These are phyloP conservation scores for Polydrusus pterygomalis DNA, from an alignment of 2,888 invertebrate genomes.

Conservation along the genomic window DNA sequence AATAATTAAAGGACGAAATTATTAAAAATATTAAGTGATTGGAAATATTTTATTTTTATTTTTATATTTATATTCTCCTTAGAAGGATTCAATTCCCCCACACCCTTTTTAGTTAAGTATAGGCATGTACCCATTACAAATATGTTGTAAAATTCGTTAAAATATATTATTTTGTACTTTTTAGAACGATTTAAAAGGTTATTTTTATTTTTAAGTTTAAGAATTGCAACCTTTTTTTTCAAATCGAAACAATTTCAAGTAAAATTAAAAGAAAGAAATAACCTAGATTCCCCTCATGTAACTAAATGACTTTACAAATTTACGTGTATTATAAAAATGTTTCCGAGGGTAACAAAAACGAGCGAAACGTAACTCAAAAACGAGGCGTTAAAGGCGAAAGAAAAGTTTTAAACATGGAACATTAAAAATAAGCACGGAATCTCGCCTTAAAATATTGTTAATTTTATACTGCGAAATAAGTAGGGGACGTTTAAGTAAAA, in stretches of 20 bases:
- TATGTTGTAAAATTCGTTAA: too few species aligned
- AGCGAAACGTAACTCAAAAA: conserved; percentile 16
- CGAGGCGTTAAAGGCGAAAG: conserved; percentile 18
- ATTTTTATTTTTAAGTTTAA: too few species aligned
- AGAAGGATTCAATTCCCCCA: too few species aligned
- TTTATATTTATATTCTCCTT: too few species aligned
- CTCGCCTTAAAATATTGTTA: conserved; percentile 24
- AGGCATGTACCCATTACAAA: too few species aligned
- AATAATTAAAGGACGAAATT: too few species aligned
- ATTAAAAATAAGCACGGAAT: conserved; percentile 27
- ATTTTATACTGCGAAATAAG: conserved; percentile 10
- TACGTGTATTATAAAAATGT: conserved; percentile 24
- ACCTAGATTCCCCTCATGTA: conserved; percentile 3
- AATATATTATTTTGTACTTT: background rate
- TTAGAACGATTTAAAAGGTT: too few species aligned
- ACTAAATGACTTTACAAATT: conserved; percentile 18
- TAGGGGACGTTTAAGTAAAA: conserved; percentile 1
- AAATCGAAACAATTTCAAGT: background rate
- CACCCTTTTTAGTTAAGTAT: too few species aligned
- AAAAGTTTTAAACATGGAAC: conserved; percentile 5
- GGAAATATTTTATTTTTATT: too few species aligned
- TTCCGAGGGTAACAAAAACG: conserved; percentile 18
- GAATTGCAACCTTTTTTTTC: too few species aligned
- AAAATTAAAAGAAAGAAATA: background rate
- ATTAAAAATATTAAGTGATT: too few species aligned